Conservation (phyloP, 2,113 vertebrate genomes). For the Mohoua ochrocephala region DNA sequence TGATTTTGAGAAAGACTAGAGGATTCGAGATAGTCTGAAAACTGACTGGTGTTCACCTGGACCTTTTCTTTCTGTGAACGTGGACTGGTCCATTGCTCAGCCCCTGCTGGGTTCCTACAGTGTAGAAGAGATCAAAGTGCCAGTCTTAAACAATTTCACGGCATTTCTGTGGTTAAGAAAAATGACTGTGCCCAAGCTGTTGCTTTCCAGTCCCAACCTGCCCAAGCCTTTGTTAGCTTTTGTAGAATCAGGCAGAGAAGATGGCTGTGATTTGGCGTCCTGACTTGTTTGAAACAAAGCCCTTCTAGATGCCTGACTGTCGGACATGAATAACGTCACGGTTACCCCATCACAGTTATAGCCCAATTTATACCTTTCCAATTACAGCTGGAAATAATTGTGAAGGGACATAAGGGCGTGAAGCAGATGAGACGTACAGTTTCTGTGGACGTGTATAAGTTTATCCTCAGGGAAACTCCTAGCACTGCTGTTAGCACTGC, state of each 20-base stretch:
- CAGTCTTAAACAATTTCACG: background rate
- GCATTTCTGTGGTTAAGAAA: background rate
- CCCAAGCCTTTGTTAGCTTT: background rate
- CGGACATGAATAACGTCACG: fast-evolving
- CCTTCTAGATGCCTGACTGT: background rate
- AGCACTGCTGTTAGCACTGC: background rate
- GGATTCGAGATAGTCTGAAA: background rate
- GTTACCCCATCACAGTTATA: background rate
- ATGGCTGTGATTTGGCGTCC: background rate
- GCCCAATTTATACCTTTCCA: background rate
- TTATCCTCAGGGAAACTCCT: background rate
- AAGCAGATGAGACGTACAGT: background rate
- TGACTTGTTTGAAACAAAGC: background rate
- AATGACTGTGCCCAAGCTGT: background rate
- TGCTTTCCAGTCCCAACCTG: background rate
- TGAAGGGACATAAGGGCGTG: background rate
- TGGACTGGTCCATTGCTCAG: background rate
- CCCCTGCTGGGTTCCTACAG: background rate
- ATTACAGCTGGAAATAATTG: background rate
- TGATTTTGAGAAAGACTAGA: background rate
- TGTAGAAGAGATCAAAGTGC: background rate
- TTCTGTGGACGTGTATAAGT: fast-evolving
- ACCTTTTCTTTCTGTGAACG: background rate
- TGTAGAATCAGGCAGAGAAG: background rate
- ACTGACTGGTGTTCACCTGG: background rate